Percentiles rank a stretch among this genome's conserved stretches.
Evolutionary conservation across 2,113 vertebrate species (phyloP).

Genomic region (Salvelinus alpinus): DNA sequence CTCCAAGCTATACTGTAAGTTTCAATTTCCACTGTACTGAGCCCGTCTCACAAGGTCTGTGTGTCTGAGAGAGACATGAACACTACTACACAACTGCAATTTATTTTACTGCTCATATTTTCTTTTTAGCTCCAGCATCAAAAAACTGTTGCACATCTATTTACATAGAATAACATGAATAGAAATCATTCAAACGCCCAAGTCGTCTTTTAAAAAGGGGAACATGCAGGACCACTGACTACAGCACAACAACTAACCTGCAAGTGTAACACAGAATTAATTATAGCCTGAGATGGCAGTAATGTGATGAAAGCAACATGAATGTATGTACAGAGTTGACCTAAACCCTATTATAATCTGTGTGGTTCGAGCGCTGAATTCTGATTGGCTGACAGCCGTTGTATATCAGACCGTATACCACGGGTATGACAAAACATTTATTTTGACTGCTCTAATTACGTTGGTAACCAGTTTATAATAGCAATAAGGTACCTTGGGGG

Average conservation of each 20-base stretch:
- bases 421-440: too few species aligned
- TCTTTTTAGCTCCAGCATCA: not conserved
- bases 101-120: not conserved
- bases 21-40: conserved; percentile 57
- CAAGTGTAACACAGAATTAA: not conserved
- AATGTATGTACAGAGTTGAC: conserved; percentile 26
- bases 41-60: conserved; percentile 26
- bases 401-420: too few species aligned
- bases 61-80: conserved; percentile 26
- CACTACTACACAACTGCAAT: not conserved
- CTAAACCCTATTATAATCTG: conserved; percentile 21
- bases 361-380: too few species aligned
- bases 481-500: too few species aligned
- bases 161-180: too few species aligned
- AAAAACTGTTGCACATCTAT: too few species aligned
- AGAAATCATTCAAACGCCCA: too few species aligned
- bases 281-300: not conserved
- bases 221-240: not conserved
- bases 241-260: not conserved
- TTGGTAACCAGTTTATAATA: too few species aligned
- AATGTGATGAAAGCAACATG: conserved; percentile 21
- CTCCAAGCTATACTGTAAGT: conserved; percentile 46
- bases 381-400: too few species aligned
- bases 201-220: not conserved
- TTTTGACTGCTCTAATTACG: too few species aligned